Evolutionary conservation across 2,113 vertebrate genomes (phyloP).

Genomic region (Platichthys stellatus): DNA sequence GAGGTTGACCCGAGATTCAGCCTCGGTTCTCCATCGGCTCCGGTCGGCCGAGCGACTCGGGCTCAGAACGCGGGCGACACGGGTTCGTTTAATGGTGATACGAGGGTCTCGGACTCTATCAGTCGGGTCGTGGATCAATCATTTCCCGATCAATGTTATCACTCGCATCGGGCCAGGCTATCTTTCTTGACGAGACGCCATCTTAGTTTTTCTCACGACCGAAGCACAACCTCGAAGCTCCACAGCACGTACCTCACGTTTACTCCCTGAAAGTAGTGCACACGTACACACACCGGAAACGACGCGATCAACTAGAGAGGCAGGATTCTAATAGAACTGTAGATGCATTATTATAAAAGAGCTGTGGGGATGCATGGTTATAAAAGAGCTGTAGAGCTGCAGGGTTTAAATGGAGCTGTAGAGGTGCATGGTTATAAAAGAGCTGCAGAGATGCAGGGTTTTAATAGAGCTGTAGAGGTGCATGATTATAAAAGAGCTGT

Average conservation of each 20-base stretch:
- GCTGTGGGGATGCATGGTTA: too few species aligned
- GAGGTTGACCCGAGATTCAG: conserved; percentile 68
- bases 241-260: conserved; percentile 55
- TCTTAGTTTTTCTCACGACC: conserved; percentile 84
- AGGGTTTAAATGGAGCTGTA: too few species aligned
- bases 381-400: too few species aligned
- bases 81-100: conserved; percentile 32
- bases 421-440: too few species aligned
- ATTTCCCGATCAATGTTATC: conserved; percentile 66
- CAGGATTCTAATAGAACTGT: too few species aligned
- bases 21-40: conserved; percentile 60
- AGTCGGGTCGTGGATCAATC: conserved; percentile 57
- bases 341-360: too few species aligned
- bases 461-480: too few species aligned
- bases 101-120: conserved; percentile 46
- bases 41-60: conserved; percentile 26
- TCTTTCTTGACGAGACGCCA: conserved; percentile 83
- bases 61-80: conserved; percentile 11
- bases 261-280: conserved; percentile 69
- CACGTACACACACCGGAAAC: conserved; percentile 48
- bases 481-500: too few species aligned
- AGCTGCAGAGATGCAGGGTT: too few species aligned
- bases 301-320: neutral
- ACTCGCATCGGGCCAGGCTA: conserved; percentile 78
- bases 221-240: conserved; percentile 74